phyloP scores from a whole-genome alignment of 2,113 vertebrate species.

The Semnornis frantzii region DNA sequence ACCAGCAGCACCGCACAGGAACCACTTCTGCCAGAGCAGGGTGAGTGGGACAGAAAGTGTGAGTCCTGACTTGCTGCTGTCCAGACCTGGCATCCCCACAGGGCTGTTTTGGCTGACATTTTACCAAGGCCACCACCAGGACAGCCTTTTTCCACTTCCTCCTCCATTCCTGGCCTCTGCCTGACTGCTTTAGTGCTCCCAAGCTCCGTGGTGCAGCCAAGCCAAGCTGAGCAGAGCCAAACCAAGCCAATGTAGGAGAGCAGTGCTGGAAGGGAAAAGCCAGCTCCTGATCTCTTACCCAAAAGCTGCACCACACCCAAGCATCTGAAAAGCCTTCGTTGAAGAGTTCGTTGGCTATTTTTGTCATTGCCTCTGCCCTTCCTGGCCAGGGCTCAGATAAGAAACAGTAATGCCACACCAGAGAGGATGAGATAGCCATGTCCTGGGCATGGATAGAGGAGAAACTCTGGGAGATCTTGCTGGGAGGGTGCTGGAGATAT shows the following conservation, averaged over 20 bases:
- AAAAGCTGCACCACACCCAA: slow-evolving; percentile 17
- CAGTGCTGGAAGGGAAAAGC: neutral
- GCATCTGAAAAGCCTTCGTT: neutral
- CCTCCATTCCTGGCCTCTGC: neutral
- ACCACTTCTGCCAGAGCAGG: fast-evolving
- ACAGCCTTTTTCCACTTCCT: neutral
- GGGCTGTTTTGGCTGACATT: slow-evolving; percentile 4
- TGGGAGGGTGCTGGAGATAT: neutral
- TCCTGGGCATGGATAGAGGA: neutral
- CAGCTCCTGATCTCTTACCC: slow-evolving; percentile 16
- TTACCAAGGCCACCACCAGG: neutral
- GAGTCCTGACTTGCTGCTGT: neutral
- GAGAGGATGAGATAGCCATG: neutral
- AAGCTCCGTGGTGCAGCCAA: neutral
- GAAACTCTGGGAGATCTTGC: neutral
- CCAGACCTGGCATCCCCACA: neutral
- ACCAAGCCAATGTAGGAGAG: neutral
- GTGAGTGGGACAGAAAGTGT: neutral
- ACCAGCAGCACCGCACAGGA: fast-evolving
- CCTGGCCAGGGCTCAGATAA: slow-evolving; percentile 22
- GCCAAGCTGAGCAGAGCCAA: neutral
- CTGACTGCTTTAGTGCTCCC: neutral
- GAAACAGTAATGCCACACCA: neutral
- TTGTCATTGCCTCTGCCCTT: slow-evolving; percentile 42
- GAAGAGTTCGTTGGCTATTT: slow-evolving; percentile 35